These are phyloP conservation scores for Belonocnema kinseyi DNA, from an alignment of 1,140 invertebrate genomes.

Conservation along the genomic window DNA sequence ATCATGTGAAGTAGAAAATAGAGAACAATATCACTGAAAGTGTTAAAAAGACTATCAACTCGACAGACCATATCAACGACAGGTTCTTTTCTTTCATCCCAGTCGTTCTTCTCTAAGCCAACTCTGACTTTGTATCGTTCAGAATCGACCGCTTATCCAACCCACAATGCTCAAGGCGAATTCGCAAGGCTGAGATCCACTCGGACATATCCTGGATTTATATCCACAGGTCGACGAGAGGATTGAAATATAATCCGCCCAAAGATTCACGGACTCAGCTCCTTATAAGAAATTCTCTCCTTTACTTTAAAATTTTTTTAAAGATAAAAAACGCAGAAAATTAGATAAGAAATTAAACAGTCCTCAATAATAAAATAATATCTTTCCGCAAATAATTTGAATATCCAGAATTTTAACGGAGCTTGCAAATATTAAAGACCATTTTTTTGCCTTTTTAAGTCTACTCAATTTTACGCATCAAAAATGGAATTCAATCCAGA, in stretches of 20 bases:
- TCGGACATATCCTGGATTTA: conserved; percentile 16
- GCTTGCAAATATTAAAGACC: no score
- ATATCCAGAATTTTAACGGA: no score
- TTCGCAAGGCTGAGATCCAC: conserved; percentile 5
- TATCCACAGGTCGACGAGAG: background rate
- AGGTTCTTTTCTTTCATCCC: conserved; percentile 18
- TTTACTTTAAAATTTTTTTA: no score
- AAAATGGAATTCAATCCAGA: no score
- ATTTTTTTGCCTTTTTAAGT: no score
- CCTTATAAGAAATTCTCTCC: no score
- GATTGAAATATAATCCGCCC: background rate
- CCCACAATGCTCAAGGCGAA: background rate
- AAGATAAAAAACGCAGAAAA: no score
- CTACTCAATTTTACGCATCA: no score
- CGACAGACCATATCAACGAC: conserved; percentile 10
- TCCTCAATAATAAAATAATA: no score
- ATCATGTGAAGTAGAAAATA: background rate
- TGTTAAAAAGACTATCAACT: conserved; percentile 8
- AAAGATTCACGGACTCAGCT: background rate
- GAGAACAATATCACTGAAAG: background rate
- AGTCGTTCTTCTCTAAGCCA: background rate
- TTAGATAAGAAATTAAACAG: no score
- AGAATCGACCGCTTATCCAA: background rate
- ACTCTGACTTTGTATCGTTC: background rate
- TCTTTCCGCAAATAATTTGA: no score